Conservation (phyloP, 2,797 vertebrate genomes). For the Cyclopterus lumpus region DNA sequence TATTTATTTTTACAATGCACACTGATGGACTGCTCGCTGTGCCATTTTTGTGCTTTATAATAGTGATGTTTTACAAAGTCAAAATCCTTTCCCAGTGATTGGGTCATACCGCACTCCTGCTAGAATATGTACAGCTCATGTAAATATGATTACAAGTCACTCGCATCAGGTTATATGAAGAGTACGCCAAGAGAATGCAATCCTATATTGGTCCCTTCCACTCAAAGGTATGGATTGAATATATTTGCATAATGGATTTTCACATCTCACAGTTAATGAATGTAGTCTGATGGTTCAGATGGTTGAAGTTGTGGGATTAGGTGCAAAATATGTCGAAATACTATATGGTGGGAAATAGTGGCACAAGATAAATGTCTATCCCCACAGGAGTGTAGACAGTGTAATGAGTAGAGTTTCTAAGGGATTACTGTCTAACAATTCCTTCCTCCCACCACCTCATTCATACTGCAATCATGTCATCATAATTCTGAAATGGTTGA, state of each 20-base stretch:
- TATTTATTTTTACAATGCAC: constrained; percentile 3
- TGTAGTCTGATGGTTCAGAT: constrained; percentile 26
- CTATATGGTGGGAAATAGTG: neutral
- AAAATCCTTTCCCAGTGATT: constrained; percentile 26
- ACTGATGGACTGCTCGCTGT: constrained; percentile 1
- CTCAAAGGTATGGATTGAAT: constrained; percentile 44
- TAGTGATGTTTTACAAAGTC: constrained; percentile 19
- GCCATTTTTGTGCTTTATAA: constrained; percentile 3
- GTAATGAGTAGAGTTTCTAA: constrained; percentile 4
- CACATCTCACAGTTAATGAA: constrained; percentile 19
- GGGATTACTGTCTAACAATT: constrained; percentile 3
- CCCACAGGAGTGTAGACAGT: constrained; percentile 2
- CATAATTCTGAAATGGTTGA: constrained; percentile 20
- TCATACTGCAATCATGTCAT: constrained; percentile 36
- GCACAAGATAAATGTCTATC: neutral
- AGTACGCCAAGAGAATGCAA: constrained; percentile 28
- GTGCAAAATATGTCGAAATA: constrained; percentile 1
- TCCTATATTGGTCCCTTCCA: constrained; percentile 35
- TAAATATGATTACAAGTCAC: constrained; percentile 54
- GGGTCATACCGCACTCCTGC: constrained; percentile 7
- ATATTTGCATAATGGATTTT: constrained; percentile 60
- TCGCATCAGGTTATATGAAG: constrained; percentile 35
- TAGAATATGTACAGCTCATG: constrained; percentile 50
- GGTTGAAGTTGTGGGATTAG: constrained; percentile 18
- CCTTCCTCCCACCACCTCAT: constrained; percentile 11